Evolutionary conservation across 2,888 invertebrate genomes (phyloP).

Genomic region (Listrodromus nycthemerus): DNA sequence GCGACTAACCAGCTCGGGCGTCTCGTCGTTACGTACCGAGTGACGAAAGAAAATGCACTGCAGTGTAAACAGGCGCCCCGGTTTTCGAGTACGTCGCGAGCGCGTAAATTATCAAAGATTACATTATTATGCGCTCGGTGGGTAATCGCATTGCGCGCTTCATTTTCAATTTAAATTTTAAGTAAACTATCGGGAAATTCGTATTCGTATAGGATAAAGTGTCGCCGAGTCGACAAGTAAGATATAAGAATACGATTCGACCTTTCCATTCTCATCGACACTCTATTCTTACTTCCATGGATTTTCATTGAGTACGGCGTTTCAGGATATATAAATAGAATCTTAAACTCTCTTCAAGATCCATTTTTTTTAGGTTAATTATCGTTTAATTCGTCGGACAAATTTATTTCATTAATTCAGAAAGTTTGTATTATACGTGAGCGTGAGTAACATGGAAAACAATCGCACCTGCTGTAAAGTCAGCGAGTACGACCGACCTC

Average conservation of each 20-base stretch:
- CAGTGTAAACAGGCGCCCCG: slow-evolving; percentile 20
- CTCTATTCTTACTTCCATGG: neutral
- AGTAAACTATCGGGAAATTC: neutral
- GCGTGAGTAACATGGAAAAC: neutral
- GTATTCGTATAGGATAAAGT: neutral
- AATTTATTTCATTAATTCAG: neutral
- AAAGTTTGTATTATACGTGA: neutral
- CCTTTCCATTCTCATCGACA: neutral
- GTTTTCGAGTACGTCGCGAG: slow-evolving; percentile 1
- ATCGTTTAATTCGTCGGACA: neutral
- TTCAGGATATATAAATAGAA: neutral
- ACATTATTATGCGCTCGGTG: slow-evolving; percentile 1
- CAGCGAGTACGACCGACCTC: slow-evolving; percentile 33
- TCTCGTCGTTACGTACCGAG: slow-evolving; percentile 65
- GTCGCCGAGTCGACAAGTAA: neutral
- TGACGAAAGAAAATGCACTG: slow-evolving; percentile 33
- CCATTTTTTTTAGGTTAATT: neutral
- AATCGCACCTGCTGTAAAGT: slow-evolving; percentile 24
- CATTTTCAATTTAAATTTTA: neutral
- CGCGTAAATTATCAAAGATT: slow-evolving; percentile 4
- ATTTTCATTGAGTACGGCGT: neutral
- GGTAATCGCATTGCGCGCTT: neutral
- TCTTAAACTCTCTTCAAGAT: neutral
- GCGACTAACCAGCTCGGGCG: slow-evolving; percentile 67
- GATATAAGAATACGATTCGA: neutral